These are phyloP conservation scores for Puffinus mauretanicus DNA, from an alignment of 2,113 vertebrate species.

Conservation along the genomic window DNA sequence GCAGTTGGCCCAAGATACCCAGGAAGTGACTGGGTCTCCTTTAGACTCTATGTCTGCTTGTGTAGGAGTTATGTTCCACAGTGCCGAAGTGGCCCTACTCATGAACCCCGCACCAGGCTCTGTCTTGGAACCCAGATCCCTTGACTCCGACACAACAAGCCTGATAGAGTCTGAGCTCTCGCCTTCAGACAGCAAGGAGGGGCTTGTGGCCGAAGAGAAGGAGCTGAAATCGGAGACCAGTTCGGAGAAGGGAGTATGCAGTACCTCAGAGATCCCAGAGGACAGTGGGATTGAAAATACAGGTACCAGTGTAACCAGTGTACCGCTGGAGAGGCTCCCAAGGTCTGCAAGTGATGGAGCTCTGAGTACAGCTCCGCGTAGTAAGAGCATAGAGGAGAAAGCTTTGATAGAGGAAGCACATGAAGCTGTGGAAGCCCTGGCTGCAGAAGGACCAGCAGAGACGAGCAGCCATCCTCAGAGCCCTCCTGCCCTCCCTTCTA, in stretches of 20 bases:
- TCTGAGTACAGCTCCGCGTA: not conserved
- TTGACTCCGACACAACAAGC: slow-evolving; percentile 88
- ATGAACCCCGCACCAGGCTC: slow-evolving; percentile 75
- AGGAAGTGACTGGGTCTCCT: slow-evolving; percentile 62
- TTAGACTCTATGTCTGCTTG: slow-evolving; percentile 74
- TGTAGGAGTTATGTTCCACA: slow-evolving; percentile 81
- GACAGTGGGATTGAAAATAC: slow-evolving; percentile 66
- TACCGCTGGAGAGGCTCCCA: not conserved
- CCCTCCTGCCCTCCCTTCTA: slow-evolving; percentile 30
- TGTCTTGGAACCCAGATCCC: slow-evolving; percentile 72
- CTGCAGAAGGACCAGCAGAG: slow-evolving; percentile 40
- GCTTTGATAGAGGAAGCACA: slow-evolving; percentile 81
- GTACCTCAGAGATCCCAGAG: slow-evolving; percentile 57
- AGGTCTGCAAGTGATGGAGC: slow-evolving; percentile 31
- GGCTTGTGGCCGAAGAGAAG: slow-evolving; percentile 35
- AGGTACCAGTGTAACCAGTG: not conserved
- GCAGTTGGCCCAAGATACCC: slow-evolving; percentile 80
- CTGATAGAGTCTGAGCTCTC: slow-evolving; percentile 86
- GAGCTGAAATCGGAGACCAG: slow-evolving; percentile 59
- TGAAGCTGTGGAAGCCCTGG: slow-evolving; percentile 82
- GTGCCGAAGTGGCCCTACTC: slow-evolving; percentile 84
- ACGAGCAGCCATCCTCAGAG: not conserved
- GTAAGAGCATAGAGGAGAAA: slow-evolving; percentile 62
- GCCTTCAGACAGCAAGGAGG: slow-evolving; percentile 72
- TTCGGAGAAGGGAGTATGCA: slow-evolving; percentile 52